These are phyloP conservation scores for Chloebia gouldiae DNA, from an alignment of 2,113 vertebrate genomes.

Conservation along the genomic window DNA sequence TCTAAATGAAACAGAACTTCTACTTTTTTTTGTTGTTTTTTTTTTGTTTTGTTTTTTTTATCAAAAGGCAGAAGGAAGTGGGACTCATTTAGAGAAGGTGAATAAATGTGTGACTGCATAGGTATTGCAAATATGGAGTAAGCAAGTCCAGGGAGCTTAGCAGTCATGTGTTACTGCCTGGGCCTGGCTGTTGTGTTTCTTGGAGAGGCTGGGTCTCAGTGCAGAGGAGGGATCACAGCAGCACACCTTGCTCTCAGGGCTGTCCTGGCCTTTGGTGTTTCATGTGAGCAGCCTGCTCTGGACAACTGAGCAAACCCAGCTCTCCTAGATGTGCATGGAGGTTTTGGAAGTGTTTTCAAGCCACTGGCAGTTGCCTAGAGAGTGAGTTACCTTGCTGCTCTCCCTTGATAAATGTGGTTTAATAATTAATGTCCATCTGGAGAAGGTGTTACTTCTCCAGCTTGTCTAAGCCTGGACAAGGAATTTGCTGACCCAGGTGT, in stretches of 20 bases:
- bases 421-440: conserved; percentile 24
- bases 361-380: not conserved
- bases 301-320: not conserved
- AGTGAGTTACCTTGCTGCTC: not conserved
- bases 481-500: conserved; percentile 6
- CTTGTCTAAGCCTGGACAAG: not conserved
- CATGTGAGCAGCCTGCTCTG: not conserved
- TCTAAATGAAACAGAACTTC: not conserved
- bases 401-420: not conserved
- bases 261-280: not conserved
- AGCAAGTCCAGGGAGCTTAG: not conserved
- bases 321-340: not conserved
- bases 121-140: not conserved
- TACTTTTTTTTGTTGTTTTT: too few species aligned
- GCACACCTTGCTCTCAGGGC: not conserved
- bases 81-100: not conserved
- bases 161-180: not conserved
- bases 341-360: not conserved
- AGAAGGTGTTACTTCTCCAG: not conserved
- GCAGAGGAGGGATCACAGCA: not conserved
- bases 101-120: not conserved
- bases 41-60: too few species aligned
- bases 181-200: not conserved
- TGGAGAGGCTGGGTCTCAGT: not conserved
- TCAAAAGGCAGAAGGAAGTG: not conserved